A percentile compares a stretch with the other conserved stretches of the same genome.
Conservation (phyloP, 2,113 vertebrate genomes). For the Hemicordylus capensis region DNA sequence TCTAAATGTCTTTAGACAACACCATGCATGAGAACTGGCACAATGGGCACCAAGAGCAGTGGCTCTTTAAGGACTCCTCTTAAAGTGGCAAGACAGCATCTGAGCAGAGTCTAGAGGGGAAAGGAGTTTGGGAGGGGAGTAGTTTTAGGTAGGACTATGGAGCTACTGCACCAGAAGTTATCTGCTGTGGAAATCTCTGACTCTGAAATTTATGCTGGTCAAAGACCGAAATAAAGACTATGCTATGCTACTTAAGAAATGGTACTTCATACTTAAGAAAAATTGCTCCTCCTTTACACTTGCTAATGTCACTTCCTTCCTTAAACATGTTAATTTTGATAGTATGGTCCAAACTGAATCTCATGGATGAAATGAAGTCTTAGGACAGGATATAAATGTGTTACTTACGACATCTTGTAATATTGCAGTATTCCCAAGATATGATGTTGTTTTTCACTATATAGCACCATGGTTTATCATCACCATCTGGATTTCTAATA, state of each 20-base stretch:
- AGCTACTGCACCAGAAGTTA: not conserved
- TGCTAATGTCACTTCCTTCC: not conserved
- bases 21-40: not conserved
- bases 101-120: not conserved
- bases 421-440: slow-evolving; percentile 90
- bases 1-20: not conserved
- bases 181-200: not conserved
- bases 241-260: not conserved
- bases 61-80: not conserved
- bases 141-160: too few relatives aligned
- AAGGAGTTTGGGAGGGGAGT: not conserved
- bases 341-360: not conserved
- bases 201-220: too few relatives aligned
- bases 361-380: too few relatives aligned
- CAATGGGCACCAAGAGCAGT: not conserved
- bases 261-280: not conserved
- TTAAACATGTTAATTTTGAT: not conserved
- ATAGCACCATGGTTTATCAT: slow-evolving; percentile 92
- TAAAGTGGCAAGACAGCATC: not conserved
- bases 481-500: slow-evolving; percentile 89
- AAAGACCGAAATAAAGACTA: too few relatives aligned
- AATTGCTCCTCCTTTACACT: not conserved
- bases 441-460: slow-evolving; percentile 79
- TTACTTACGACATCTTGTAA: slow-evolving; percentile 79
- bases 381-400: not conserved